A percentile compares a stretch with the other conserved stretches of the same genome.
Conservation (phyloP, 2,888 invertebrate genomes). For the Beris chalybata region DNA sequence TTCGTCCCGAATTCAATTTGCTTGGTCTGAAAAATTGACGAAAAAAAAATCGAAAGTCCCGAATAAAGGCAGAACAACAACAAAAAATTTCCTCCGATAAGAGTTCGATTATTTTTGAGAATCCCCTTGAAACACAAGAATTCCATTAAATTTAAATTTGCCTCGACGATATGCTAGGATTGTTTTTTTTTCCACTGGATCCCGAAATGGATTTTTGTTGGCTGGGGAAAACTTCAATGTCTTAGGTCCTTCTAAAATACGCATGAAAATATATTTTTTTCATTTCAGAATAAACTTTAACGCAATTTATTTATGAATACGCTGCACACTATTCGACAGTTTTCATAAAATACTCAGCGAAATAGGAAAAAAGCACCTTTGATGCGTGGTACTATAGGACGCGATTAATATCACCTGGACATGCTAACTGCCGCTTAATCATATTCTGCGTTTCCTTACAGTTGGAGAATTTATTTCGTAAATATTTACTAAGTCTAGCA, state of each 20-base stretch:
- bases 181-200: neutral
- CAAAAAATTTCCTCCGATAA: slow-evolving; percentile 6
- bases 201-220: neutral
- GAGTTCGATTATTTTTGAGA: slow-evolving; percentile 21
- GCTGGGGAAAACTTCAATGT: neutral
- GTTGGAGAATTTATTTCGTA: slow-evolving; percentile 6
- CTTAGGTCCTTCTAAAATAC: neutral
- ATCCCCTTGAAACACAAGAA: slow-evolving; percentile 22
- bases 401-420: slow-evolving; percentile 23
- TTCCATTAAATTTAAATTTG: slow-evolving; percentile 27
- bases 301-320: slow-evolving; percentile 27
- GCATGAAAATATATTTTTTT: neutral
- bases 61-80: slow-evolving; percentile 7
- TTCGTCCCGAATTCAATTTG: too few species aligned
- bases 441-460: slow-evolving; percentile 7
- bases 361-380: slow-evolving; percentile 24
- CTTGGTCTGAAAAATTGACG: too few species aligned
- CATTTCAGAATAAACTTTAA: slow-evolving; percentile 14
- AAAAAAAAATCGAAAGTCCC: too few species aligned
- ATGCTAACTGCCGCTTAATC: slow-evolving; percentile 18
- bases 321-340: slow-evolving; percentile 32
- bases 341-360: slow-evolving; percentile 29
- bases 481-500: neutral
- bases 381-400: slow-evolving; percentile 14
- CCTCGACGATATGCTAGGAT: slow-evolving; percentile 6